A percentile compares a stretch with the other conserved stretches of the same genome.
Conservation (phyloP, 2,797 vertebrate species). For the Chiroxiphia lanceolata region DNA sequence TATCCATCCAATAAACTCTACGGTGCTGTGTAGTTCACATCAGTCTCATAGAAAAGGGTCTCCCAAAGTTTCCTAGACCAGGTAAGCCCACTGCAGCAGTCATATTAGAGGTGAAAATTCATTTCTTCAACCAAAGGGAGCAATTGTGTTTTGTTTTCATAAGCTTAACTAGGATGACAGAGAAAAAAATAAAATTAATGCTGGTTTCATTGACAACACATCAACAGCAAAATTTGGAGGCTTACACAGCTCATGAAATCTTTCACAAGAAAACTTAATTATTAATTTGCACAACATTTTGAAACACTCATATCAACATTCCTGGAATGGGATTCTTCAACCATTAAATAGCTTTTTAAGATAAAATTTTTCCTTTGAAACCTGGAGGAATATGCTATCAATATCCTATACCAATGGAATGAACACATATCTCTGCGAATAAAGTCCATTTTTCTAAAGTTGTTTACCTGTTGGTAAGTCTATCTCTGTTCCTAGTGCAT, state of each 20-base stretch:
- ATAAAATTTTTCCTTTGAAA: not conserved
- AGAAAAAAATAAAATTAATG: not conserved
- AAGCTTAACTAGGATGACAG: not conserved
- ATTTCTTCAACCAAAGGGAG: not conserved
- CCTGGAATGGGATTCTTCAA: not conserved
- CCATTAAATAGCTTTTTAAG: not conserved
- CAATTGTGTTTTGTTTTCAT: not conserved
- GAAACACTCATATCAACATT: not conserved
- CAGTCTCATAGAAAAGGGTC: not conserved
- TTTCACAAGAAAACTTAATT: not conserved
- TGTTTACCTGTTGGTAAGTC: not conserved
- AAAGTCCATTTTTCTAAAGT: not conserved
- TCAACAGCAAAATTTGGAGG: not conserved
- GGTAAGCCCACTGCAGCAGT: not conserved
- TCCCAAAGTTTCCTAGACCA: not conserved
- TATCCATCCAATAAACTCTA: not conserved
- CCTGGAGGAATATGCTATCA: not conserved
- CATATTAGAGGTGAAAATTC: not conserved
- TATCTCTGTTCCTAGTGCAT: not conserved
- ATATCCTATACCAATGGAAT: not conserved
- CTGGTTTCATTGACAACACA: fast-evolving
- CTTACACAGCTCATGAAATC: not conserved
- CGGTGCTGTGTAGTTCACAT: not conserved
- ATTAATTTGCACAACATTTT: not conserved
- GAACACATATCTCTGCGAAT: not conserved